Evolutionary conservation across 1,140 invertebrate species (phyloP), one percentile per base, ranked within the genome.

Genomic region (Nebria ingens): DNA sequence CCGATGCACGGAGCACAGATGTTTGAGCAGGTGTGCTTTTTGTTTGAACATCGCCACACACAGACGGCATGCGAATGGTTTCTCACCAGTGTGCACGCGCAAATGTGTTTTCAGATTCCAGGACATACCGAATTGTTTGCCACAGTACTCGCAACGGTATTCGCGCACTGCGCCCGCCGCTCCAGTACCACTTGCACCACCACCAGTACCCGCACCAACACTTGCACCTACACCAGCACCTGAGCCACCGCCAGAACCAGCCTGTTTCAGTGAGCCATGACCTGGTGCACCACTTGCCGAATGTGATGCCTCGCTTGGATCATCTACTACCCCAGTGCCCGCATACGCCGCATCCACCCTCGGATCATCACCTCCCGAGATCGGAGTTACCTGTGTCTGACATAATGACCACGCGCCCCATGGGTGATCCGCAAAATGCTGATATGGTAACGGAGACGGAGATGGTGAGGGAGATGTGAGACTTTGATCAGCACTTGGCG

Each of bases 41-140:
- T 91, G 88, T 68, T 90, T 90, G 69, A 91, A 91, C 87, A 89
- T 90, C 21, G 87, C 87, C 13, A 89, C 86, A 65, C 88, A 92
- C 1, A 91, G 77, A 59, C 87, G 77, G 76, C 88, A 92, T 38
- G 87, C 87, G 63, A 90, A 91, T 2, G 88, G 89, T 67, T 90
- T 92, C 62, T 91, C 89, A 49, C 88, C 89, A 0, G 88, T 91
- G 65, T 91, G 88, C 13, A 91, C 86, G 66, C 87, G 76, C 25
- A 90, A 72, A 73, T 91, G 87, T 45, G 87, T 90, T 68, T 91
- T 89, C 59, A 90, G 75, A 74, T 91, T 91, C 87, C 87, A 90
- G 1, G 86, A 89, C 87, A 90, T 90, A 25, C 87, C 87, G 65
- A 91, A 91, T 67, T 90, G 87, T 73, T 91, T 91, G 21, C 87